These are phyloP conservation scores for Perodicticus potto DNA, from an alignment of 2,797 vertebrate species.

Conservation along the genomic window DNA sequence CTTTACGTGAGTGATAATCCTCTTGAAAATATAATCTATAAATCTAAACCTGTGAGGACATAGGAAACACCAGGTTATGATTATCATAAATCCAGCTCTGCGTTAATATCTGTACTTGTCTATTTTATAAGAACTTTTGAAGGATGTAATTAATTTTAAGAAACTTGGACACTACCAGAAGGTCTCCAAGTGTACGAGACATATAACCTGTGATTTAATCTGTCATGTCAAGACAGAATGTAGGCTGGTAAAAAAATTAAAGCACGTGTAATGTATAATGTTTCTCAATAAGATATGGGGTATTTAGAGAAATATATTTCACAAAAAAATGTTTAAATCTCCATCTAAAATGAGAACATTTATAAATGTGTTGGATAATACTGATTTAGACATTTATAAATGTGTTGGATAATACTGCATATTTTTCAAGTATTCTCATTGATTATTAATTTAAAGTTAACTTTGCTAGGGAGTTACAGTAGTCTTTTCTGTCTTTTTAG, in stretches of 20 bases:
- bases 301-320: not conserved
- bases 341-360: not conserved
- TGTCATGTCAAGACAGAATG: not conserved
- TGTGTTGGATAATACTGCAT: not conserved
- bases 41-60: not conserved
- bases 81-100: not conserved
- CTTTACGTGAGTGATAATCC: not conserved
- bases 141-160: conserved; percentile 10
- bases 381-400: not conserved
- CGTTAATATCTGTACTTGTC: not conserved
- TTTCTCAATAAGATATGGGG: not conserved
- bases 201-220: not conserved
- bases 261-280: not conserved
- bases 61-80: not conserved
- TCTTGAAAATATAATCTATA: not conserved
- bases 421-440: not conserved
- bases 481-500: not conserved
- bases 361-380: not conserved
- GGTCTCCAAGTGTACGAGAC: not conserved
- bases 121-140: conserved; percentile 33
- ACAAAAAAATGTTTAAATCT: not conserved
- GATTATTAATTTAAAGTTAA: conserved; percentile 13
- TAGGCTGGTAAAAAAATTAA: conserved; percentile 5
- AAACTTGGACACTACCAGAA: not conserved
- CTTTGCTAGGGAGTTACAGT: not conserved